These are phyloP conservation scores for Ivindomyrus marchei DNA, from an alignment of 2,113 vertebrate genomes.

Conservation along the genomic window DNA sequence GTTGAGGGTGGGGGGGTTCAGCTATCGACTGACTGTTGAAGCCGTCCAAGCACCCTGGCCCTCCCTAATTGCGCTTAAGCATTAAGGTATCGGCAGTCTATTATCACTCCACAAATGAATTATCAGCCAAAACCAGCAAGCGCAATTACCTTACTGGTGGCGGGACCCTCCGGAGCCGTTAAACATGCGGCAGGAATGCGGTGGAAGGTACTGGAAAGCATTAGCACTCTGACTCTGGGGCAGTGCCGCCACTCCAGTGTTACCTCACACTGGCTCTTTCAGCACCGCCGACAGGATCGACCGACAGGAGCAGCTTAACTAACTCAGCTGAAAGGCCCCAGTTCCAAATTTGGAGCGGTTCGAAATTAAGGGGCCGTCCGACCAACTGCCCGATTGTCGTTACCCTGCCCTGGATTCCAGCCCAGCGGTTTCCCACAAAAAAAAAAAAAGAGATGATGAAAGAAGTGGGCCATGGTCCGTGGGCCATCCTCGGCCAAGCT, in stretches of 20 bases:
- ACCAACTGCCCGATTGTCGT: background rate
- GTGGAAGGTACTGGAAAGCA: conserved; percentile 14
- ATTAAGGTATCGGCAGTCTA: conserved; percentile 50
- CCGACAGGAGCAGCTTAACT: background rate
- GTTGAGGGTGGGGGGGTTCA: conserved; percentile 20
- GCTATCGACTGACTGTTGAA: conserved; percentile 45
- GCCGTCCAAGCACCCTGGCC: conserved; percentile 44
- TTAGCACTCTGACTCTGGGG: conserved; percentile 11
- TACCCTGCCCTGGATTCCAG: background rate
- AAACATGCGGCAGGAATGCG: conserved; percentile 23
- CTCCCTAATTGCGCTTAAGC: conserved; percentile 57
- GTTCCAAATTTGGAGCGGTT: background rate
- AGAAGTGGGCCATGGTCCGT: background rate
- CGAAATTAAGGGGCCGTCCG: background rate
- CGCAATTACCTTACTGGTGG: conserved; percentile 44
- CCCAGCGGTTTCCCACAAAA: background rate
- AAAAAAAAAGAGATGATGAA: conserved; percentile 9
- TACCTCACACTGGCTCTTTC: background rate
- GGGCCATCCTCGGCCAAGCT: background rate
- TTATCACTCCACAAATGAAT: conserved; percentile 56
- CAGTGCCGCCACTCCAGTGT: background rate
- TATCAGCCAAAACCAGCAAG: conserved; percentile 46
- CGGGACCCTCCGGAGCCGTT: conserved; percentile 8
- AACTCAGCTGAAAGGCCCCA: background rate
- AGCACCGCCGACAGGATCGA: background rate